Conservation (phyloP, 1,140 invertebrate species). For the Platyura marginata region DNA sequence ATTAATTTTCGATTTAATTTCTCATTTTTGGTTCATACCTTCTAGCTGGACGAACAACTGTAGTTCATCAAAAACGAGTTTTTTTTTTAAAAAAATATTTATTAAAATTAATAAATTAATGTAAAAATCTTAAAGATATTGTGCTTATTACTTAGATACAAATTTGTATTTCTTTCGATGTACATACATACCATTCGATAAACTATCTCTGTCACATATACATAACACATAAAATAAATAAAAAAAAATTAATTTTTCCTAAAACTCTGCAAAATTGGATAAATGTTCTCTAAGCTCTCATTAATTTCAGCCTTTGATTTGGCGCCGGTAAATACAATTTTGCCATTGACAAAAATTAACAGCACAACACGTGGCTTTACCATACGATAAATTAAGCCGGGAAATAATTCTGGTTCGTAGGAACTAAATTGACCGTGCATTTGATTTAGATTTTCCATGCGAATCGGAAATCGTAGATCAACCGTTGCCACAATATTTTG, state of each 20-base stretch:
- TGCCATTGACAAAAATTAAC: conserved; percentile 95
- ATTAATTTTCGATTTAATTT: too few species aligned
- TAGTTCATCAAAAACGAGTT: too few species aligned
- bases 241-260: conserved; percentile 46
- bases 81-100: too few species aligned
- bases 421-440: conserved; percentile 91
- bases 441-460: conserved; percentile 85
- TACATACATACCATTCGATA: too few species aligned
- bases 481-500: conserved; percentile 99
- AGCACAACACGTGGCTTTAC: conserved; percentile 89
- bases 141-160: too few species aligned
- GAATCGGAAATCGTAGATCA: conserved; percentile 94
- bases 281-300: conserved; percentile 90
- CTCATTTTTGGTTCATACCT: too few species aligned
- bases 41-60: too few species aligned
- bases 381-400: conserved; percentile 95
- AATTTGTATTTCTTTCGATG: too few species aligned
- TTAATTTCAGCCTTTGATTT: conserved; percentile 84
- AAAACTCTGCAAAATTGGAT: conserved; percentile 91
- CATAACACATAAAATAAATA: not conserved
- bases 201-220: too few species aligned
- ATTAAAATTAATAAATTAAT: too few species aligned
- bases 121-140: too few species aligned
- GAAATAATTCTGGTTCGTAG: conserved; percentile 85
- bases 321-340: conserved; percentile 91